Conservation (phyloP, 2,113 vertebrate genomes). For the Callocephalon fimbriatum region DNA sequence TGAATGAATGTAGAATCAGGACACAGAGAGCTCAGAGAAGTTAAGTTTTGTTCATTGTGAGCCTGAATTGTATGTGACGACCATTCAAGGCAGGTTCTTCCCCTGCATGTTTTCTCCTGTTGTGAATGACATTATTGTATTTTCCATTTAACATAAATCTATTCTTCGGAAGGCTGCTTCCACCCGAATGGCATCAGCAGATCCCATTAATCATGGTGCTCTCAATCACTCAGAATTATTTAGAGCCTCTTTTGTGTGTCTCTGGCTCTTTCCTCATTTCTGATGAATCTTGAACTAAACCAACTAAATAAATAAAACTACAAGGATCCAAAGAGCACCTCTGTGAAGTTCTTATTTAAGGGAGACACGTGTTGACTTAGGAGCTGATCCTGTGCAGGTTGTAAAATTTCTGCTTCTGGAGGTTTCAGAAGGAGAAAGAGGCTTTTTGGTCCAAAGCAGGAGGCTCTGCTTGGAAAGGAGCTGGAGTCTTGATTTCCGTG, state of each 20-base stretch:
- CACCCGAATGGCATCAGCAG: constrained; percentile 36
- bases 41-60: constrained; percentile 6
- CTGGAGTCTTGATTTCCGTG: background rate
- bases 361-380: background rate
- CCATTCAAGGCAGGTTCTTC: background rate
- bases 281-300: constrained; percentile 66
- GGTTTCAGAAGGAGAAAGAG: background rate
- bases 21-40: constrained; percentile 3
- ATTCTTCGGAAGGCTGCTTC: constrained; percentile 62
- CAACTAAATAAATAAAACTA: constrained; percentile 53
- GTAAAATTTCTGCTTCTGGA: background rate
- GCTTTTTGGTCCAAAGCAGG: background rate
- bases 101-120: background rate
- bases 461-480: background rate
- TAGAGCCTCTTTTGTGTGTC: constrained; percentile 50
- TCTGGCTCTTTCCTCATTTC: constrained; percentile 38
- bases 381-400: background rate
- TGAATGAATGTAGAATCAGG: constrained; percentile 43
- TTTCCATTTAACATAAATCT: constrained; percentile 69
- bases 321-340: constrained; percentile 6
- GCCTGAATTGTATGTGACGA: background rate
- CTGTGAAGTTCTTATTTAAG: constrained; percentile 29
- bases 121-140: constrained; percentile 65
- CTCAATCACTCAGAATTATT: constrained; percentile 71
- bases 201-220: constrained; percentile 63